A percentile compares a stretch with the other conserved stretches of the same genome.
Evolutionary conservation across 1,140 invertebrate species (phyloP).

Genomic region (Drosophila rhopaloa): DNA sequence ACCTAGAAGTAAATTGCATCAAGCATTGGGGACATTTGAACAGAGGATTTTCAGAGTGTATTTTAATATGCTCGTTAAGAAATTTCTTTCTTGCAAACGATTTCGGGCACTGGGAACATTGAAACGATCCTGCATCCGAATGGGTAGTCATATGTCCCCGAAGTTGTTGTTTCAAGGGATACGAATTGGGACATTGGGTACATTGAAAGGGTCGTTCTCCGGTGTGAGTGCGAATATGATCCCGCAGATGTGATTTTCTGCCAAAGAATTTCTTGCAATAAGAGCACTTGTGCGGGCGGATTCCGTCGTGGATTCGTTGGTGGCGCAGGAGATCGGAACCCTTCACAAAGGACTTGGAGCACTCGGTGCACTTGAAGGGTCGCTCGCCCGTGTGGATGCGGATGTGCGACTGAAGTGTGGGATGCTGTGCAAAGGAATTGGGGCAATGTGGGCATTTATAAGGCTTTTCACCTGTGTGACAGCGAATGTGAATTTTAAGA

Average conservation of each 20-base stretch:
- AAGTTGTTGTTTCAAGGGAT: neutral
- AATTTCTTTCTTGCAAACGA: neutral
- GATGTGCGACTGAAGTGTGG: neutral
- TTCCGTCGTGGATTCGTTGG: neutral
- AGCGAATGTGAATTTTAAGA: neutral
- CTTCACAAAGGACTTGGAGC: constrained; percentile 3
- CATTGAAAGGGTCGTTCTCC: constrained; percentile 8
- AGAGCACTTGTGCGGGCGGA: constrained; percentile 3
- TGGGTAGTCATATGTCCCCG: neutral
- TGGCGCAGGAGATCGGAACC: constrained; percentile 1
- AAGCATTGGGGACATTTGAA: neutral
- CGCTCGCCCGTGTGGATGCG: constrained; percentile 5
- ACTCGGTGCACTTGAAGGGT: neutral
- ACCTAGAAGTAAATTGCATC: too few species aligned
- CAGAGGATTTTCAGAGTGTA: neutral
- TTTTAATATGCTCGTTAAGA: neutral
- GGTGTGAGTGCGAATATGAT: constrained; percentile 4
- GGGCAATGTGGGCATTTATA: neutral
- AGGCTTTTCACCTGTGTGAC: neutral
- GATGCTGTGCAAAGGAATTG: neutral
- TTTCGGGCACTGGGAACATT: neutral
- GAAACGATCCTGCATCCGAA: neutral
- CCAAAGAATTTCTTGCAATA: neutral
- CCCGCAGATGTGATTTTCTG: neutral
- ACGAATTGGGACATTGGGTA: neutral